Base-by-base conservation (phyloP, 2,888 invertebrate genomes). In the Nematopogon swammerdamellus region DNA sequence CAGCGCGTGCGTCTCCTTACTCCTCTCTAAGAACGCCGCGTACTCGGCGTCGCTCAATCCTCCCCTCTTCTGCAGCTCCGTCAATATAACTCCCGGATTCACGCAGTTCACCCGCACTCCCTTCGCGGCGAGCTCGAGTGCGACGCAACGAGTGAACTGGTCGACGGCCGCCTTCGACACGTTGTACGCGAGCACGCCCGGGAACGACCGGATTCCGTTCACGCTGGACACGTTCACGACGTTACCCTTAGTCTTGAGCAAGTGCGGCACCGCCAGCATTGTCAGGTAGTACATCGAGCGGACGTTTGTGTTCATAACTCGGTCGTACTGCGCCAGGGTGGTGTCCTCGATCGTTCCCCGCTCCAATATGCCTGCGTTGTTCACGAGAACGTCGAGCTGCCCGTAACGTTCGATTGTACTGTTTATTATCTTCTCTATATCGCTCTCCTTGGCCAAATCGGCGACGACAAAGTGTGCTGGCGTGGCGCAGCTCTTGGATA, bases 161-260 rank as follows among this genome's bases (percentile, higher is more conserved):
- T 99, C 98, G 0, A 98, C 81, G 1, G 96, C 92, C 36, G 95
- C 85, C 73, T 99, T 98, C 1, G 95, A 95, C 68, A 98, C 87
- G 58, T 89, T 89, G 68, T 99, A 99, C 0, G 95, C 91, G 45
- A 97, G 70, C 0, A 96, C 90, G 6, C 91, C 91, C 2, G 96
- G 88, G 65, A 97, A 97, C 45, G 97, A 87, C 61, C 96, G 81
- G 19, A 95, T 82, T 2, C 97, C 97, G 61, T 90, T 92, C 0
- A 97, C 94, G 66, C 96, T 96, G 1, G 97, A 97, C 0, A 98
- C 91, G 67, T 97, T 98, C 0, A 98, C 95, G 58, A 97, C 89
- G 57, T 87, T 92, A n/a, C 95, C 95, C 69, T 92, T 90, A 0
- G 87, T 84, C 68, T 87, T 83, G 2, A 92, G 76, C 18, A 97